Percentiles rank a stretch among this genome's conserved stretches.
Evolutionary conservation across 2,888 invertebrate genomes (phyloP).

Genomic region (Ophion ventricosus): DNA sequence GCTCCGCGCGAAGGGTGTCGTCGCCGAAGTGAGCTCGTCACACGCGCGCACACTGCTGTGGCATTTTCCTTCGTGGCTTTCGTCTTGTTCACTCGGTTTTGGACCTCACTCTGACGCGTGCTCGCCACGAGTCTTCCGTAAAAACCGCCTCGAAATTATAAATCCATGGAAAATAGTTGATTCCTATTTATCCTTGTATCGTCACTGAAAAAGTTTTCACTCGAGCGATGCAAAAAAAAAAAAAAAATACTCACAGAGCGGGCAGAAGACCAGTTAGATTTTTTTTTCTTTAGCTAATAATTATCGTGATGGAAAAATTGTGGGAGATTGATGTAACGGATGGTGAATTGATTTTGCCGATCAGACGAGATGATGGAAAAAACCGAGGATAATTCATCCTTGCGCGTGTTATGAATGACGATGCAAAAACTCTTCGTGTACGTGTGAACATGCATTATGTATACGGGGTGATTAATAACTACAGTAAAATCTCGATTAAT

Average conservation of each 20-base stretch:
- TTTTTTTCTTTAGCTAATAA: slow-evolving; percentile 19
- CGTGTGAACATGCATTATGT: not conserved
- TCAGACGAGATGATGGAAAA: slow-evolving; percentile 50
- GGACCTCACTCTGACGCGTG: slow-evolving; percentile 2
- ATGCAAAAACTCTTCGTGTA: slow-evolving; percentile 73
- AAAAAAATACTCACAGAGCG: not conserved
- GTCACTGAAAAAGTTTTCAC: no score
- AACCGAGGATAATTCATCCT: slow-evolving; percentile 27
- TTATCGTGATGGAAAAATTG: slow-evolving; percentile 20
- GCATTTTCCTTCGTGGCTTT: slow-evolving; percentile 3
- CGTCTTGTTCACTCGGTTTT: not conserved
- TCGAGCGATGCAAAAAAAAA: no score
- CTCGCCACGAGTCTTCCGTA: not conserved
- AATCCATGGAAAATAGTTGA: no score
- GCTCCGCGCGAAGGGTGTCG: slow-evolving; percentile 62
- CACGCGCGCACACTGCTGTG: slow-evolving; percentile 17
- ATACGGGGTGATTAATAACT: not conserved
- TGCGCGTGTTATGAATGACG: slow-evolving; percentile 79
- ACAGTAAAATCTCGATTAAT: no score
- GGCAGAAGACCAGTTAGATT: not conserved
- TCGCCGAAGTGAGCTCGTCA: slow-evolving; percentile 38
- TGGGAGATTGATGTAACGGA: slow-evolving; percentile 42
- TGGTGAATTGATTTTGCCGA: slow-evolving; percentile 58
- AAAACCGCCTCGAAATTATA: not conserved
- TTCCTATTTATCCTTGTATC: no score